These are phyloP conservation scores for Python bivittatus DNA, from an alignment of 2,113 vertebrate species.

Conservation along the genomic window DNA sequence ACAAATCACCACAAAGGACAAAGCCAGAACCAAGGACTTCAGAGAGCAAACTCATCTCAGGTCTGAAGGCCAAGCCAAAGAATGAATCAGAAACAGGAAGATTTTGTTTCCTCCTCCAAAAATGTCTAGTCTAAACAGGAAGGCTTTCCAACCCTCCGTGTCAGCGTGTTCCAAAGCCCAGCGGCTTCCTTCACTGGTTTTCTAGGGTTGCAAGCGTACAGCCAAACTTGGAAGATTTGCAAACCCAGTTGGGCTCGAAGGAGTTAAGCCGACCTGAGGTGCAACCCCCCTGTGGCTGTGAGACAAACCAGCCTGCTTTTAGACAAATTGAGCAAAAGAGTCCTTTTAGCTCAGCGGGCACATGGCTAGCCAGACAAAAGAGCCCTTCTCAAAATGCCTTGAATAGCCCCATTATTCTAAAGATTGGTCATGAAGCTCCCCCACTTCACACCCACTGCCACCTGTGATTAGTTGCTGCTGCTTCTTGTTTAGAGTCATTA, in stretches of 20 bases:
- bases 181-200: not conserved
- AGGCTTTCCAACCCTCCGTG: not conserved
- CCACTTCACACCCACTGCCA: slow-evolving; percentile 79
- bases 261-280: slow-evolving; percentile 79
- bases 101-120: not conserved
- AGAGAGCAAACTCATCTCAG: not conserved
- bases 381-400: slow-evolving; percentile 71
- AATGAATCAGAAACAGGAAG: not conserved
- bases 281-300: slow-evolving; percentile 76
- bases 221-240: slow-evolving; percentile 8
- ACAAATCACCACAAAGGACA: not conserved
- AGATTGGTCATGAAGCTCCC: slow-evolving; percentile 67
- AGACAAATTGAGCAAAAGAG: slow-evolving; percentile 83
- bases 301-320: slow-evolving; percentile 79
- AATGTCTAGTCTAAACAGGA: not conserved
- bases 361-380: slow-evolving; percentile 75
- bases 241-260: slow-evolving; percentile 27
- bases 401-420: slow-evolving; percentile 79
- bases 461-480: slow-evolving; percentile 72
- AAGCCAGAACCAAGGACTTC: not conserved
- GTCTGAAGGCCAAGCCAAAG: not conserved
- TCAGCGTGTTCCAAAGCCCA: not conserved
- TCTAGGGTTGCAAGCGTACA: not conserved
- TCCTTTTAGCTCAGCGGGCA: slow-evolving; percentile 76
- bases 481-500: slow-evolving; percentile 77